Evolutionary conservation across 2,113 vertebrate species (phyloP).

Genomic region (Crypturellus undulatus): DNA sequence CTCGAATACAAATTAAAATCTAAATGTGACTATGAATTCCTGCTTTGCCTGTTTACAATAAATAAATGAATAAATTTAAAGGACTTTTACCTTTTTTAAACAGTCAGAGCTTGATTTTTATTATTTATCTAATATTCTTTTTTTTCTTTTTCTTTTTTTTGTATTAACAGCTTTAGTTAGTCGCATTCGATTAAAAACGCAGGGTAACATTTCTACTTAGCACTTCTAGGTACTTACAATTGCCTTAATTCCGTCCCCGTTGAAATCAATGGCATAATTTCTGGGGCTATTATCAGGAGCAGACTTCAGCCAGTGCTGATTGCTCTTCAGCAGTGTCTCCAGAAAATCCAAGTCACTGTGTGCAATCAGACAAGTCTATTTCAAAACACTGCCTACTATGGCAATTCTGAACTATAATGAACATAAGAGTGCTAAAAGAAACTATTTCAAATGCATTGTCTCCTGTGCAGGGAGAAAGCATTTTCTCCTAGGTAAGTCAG

Average conservation of each 20-base stretch:
- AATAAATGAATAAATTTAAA: background rate
- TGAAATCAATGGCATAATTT: slow-evolving; percentile 15
- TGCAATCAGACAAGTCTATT: background rate
- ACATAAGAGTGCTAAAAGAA: slow-evolving; percentile 13
- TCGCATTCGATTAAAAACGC: background rate
- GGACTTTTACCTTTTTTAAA: background rate
- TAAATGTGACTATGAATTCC: background rate
- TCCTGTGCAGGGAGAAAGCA: background rate
- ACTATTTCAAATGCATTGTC: background rate
- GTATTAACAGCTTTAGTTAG: background rate
- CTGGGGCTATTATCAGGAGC: background rate
- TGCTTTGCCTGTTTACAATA: slow-evolving; percentile 19
- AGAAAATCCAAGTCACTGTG: background rate
- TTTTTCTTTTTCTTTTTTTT: slow-evolving; percentile 1
- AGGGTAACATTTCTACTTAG: background rate
- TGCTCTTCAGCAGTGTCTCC: background rate
- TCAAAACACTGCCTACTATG: background rate
- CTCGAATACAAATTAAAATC: background rate
- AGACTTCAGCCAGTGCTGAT: background rate
- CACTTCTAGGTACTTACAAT: background rate
- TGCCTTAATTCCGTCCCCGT: slow-evolving; percentile 34
- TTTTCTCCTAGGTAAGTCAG: background rate
- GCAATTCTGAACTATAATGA: background rate
- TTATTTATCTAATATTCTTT: slow-evolving; percentile 36
- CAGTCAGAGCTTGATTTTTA: background rate